Evolutionary conservation across 2,888 invertebrate genomes (phyloP).

Genomic region (Pseudococcus viburni): DNA sequence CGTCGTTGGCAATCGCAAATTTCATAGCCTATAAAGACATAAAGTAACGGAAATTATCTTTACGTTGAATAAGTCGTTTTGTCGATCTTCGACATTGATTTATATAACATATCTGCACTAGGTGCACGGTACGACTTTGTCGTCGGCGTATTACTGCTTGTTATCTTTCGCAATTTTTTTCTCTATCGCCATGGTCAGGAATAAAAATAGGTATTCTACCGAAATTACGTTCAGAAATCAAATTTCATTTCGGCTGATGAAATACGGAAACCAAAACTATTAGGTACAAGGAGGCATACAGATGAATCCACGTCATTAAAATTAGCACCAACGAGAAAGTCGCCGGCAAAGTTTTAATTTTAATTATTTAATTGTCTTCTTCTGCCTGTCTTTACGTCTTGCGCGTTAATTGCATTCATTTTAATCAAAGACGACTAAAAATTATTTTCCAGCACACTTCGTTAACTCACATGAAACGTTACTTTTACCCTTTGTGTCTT

Average conservation of each 20-base stretch:
- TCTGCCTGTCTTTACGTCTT: constrained; percentile 5
- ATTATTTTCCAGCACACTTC: neutral
- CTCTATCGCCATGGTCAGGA: neutral
- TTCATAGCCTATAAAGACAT: constrained; percentile 6
- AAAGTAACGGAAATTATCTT: constrained; percentile 32
- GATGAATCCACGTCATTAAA: neutral
- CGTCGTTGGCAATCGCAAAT: constrained; percentile 16
- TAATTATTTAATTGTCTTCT: constrained; percentile 14
- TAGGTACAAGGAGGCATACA: neutral
- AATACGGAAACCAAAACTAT: neutral
- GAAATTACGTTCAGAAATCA: neutral
- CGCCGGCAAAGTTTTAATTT: constrained; percentile 4
- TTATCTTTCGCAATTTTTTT: neutral
- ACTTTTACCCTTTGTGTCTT: constrained; percentile 7
- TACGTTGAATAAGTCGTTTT: constrained; percentile 19
- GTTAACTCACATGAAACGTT: constrained; percentile 14
- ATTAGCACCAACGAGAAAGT: neutral
- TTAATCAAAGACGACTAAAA: constrained; percentile 1
- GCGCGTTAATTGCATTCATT: constrained; percentile 7
- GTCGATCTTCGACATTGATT: constrained; percentile 21
- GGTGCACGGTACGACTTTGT: neutral
- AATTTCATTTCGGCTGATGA: neutral
- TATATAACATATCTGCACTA: neutral
- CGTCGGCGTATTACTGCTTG: neutral
- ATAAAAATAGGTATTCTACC: neutral